These are phyloP conservation scores for Leucophora obtusa DNA, from an alignment of 2,888 invertebrate genomes.

Conservation along the genomic window DNA sequence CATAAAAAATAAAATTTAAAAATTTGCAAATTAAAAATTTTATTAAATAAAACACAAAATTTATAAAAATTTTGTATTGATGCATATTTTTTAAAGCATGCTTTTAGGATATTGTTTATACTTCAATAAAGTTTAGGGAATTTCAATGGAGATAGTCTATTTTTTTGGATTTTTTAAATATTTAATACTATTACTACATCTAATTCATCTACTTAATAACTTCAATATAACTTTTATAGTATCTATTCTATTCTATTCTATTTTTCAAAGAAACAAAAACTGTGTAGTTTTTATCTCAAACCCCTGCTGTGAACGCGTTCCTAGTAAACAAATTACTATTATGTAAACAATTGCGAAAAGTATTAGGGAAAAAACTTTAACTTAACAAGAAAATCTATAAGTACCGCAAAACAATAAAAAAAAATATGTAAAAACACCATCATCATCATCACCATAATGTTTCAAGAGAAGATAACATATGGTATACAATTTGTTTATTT, in stretches of 20 bases:
- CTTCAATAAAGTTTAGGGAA: too few species aligned
- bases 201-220: too few species aligned
- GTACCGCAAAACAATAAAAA: not conserved
- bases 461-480: not conserved
- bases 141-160: too few species aligned
- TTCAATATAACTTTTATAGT: too few species aligned
- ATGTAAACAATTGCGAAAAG: conserved; percentile 45
- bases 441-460: not conserved
- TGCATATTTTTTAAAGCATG: too few species aligned
- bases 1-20: too few species aligned
- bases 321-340: conserved; percentile 36
- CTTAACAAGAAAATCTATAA: not conserved
- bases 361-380: not conserved
- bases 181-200: too few species aligned
- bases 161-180: too few species aligned
- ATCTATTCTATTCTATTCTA: not conserved
- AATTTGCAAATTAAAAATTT: too few species aligned
- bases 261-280: not conserved
- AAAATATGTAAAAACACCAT: not conserved
- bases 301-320: conserved; percentile 31
- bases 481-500: not conserved
- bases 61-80: too few species aligned
- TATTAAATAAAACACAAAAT: too few species aligned
- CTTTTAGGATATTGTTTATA: too few species aligned
- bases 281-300: conserved; percentile 14